Conservation (phyloP, 2,888 invertebrate species). For the Drosophila phalerata region DNA sequence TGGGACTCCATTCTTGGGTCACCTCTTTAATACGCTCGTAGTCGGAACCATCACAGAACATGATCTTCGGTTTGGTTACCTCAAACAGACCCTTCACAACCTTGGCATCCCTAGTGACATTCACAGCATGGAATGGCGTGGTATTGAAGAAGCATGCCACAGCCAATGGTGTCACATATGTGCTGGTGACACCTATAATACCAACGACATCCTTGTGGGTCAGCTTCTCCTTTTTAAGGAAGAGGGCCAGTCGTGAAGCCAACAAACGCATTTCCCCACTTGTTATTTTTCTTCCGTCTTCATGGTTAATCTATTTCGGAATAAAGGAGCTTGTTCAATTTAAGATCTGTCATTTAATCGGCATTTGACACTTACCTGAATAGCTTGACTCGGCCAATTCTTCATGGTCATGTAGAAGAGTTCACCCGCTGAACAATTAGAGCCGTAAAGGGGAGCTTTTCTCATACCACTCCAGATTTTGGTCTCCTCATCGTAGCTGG, state of each 20-base stretch:
- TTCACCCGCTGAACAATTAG: constrained; percentile 44
- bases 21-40: constrained; percentile 59
- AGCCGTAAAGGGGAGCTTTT: constrained; percentile 23
- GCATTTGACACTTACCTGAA: constrained; percentile 48
- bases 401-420: constrained; percentile 23
- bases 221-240: constrained; percentile 43
- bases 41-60: constrained; percentile 68
- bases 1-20: constrained; percentile 52
- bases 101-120: constrained; percentile 38
- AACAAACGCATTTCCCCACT: constrained; percentile 35
- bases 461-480: constrained; percentile 59
- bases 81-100: constrained; percentile 44
- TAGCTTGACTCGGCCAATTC: constrained; percentile 45
- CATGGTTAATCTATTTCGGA: constrained; percentile 48
- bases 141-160: constrained; percentile 50
- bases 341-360: not conserved
- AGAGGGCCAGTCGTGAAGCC: constrained; percentile 50
- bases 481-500: constrained; percentile 52
- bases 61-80: constrained; percentile 66
- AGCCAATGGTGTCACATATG: constrained; percentile 39
- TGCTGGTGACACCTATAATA: constrained; percentile 44
- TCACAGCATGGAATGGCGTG: constrained; percentile 63
- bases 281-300: constrained; percentile 48
- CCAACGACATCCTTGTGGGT: constrained; percentile 57
- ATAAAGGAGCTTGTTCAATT: constrained; percentile 6